Evolutionary conservation across 2,113 vertebrate genomes (phyloP).

Genomic region (Rhadina sibilatrix): DNA sequence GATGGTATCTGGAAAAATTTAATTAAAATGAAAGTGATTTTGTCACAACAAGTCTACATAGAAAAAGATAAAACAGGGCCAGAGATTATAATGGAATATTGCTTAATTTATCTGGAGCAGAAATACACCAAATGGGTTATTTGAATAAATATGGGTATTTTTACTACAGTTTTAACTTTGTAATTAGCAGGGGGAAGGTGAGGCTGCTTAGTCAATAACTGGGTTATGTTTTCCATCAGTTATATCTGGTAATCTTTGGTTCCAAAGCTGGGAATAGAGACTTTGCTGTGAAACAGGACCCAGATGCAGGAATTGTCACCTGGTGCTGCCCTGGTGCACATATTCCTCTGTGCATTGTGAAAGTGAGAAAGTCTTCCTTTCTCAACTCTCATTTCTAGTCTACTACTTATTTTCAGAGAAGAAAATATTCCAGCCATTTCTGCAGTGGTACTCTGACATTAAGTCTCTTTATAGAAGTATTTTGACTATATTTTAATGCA

Average conservation of each 20-base stretch:
- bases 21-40: slow-evolving; percentile 22
- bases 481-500: not conserved
- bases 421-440: not conserved
- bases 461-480: not conserved
- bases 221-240: not conserved
- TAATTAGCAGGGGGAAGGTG: not conserved
- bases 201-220: not conserved
- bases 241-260: slow-evolving; percentile 8
- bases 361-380: not conserved
- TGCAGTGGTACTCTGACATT: not conserved
- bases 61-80: not conserved
- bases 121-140: not conserved
- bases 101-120: not conserved
- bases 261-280: not conserved
- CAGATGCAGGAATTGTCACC: not conserved
- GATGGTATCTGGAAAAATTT: slow-evolving; percentile 8
- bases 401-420: not conserved
- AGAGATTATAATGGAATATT: not conserved
- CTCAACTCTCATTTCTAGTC: not conserved
- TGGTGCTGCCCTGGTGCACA: not conserved
- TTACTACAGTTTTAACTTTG: not conserved
- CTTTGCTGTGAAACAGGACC: not conserved
- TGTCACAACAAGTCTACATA: not conserved
- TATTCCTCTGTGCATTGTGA: accelerated
- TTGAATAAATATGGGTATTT: not conserved